Percentiles rank a stretch among this genome's conserved stretches.
These are phyloP conservation scores for Hydractinia symbiolongicarpus DNA, from an alignment of 30 jellyfish, hydroid and myxozoan genomes.

Conservation along the genomic window DNA sequence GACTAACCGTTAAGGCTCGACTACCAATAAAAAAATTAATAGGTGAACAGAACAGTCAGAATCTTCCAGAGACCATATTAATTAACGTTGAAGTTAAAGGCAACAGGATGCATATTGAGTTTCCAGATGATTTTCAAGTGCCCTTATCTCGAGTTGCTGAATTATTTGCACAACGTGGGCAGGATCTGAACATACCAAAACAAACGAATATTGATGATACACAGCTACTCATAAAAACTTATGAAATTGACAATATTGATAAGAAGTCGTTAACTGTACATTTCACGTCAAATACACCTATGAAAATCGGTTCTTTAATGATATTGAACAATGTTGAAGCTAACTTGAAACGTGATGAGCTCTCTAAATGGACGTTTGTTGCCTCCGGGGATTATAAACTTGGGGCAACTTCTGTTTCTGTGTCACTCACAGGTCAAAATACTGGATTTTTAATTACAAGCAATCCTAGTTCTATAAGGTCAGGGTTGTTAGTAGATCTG, in stretches of 20 bases:
- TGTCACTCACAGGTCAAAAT: constrained; percentile 15
- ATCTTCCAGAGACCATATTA: constrained; percentile 20
- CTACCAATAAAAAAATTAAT: constrained; percentile 53
- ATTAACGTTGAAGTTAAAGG: constrained; percentile 32
- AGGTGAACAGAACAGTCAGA: constrained; percentile 10
- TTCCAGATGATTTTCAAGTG: constrained; percentile 28
- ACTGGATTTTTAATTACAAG: constrained; percentile 21
- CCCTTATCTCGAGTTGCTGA: constrained; percentile 23
- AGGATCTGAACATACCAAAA: constrained; percentile 31
- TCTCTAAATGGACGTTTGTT: constrained; percentile 30
- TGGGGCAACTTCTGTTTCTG: constrained; percentile 33
- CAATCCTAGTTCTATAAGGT: constrained; percentile 28
- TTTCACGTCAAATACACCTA: constrained; percentile 13
- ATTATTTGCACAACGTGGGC: constrained; percentile 29
- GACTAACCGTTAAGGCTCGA: constrained; percentile 45
- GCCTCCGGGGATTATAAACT: constrained; percentile 40
- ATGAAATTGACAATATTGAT: constrained; percentile 37
- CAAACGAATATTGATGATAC: constrained; percentile 27
- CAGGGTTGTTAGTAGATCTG: constrained; percentile 31
- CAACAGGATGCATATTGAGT: constrained; percentile 31
- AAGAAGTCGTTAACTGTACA: constrained; percentile 27
- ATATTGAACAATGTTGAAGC: constrained; percentile 32
- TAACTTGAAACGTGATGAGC: constrained; percentile 28
- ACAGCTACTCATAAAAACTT: constrained; percentile 16
- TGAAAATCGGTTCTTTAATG: constrained; percentile 45